phyloP scores from a whole-genome alignment of 2,113 vertebrate genomes.

The Saccopteryx bilineata region DNA sequence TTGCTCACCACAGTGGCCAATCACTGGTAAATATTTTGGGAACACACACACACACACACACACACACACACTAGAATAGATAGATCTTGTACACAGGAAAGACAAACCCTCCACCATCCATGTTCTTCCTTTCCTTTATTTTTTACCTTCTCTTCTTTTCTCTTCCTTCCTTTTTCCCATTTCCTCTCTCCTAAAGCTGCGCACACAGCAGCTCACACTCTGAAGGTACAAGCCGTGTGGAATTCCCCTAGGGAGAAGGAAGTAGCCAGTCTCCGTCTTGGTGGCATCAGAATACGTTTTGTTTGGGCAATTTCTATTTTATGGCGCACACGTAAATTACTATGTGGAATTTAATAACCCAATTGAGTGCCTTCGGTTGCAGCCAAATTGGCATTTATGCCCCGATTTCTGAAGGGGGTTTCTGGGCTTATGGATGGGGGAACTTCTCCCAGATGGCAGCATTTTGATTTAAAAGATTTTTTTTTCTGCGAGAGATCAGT shows the following conservation, averaged over 20 bases:
- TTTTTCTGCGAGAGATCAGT: conserved; percentile 63
- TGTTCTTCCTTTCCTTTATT: not conserved
- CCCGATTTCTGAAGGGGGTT: conserved; percentile 65
- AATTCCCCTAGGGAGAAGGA: not conserved
- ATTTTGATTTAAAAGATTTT: conserved; percentile 67
- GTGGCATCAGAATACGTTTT: not conserved
- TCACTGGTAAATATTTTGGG: not conserved
- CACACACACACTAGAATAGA: not conserved
- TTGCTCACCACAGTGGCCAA: not conserved
- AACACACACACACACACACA: not conserved
- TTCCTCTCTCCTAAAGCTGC: not conserved
- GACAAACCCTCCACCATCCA: not conserved
- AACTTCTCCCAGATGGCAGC: conserved; percentile 55
- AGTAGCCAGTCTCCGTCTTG: not conserved
- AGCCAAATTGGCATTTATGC: conserved; percentile 60
- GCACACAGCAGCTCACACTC: not conserved
- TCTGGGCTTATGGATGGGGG: conserved; percentile 25
- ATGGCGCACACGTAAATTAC: not conserved
- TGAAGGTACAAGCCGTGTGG: not conserved
- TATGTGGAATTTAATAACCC: conserved; percentile 44
- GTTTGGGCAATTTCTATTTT: conserved; percentile 55
- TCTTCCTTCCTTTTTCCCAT: not conserved
- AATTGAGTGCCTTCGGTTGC: conserved; percentile 11
- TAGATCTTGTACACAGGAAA: not conserved
- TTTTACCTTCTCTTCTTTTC: not conserved